Evolutionary conservation across 2,113 vertebrate genomes (phyloP), one percentile per base, ranked within the genome.

Genomic region (Amphiprion ocellaris): DNA sequence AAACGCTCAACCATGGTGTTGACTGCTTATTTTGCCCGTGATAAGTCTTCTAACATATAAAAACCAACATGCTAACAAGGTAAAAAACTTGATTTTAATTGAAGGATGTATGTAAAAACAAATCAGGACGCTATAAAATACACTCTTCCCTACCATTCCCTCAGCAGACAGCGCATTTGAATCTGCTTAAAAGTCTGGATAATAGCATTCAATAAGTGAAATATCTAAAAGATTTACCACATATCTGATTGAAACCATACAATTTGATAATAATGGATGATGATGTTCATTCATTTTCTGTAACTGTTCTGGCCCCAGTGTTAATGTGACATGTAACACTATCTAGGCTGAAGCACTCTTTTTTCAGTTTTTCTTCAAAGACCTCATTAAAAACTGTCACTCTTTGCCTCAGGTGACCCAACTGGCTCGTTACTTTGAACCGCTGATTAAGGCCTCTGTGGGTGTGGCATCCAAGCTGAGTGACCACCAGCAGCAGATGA

Each of bases 401-500:
- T 16, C 9, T 75, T 52, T 24, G 6, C 26, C 17, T 15, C 86
- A 99, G 98, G 98, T 99, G 54, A 97, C 95, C 0, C 98, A 98
- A 90, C 90, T 99, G 79, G 98, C 97, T 0, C 95, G 97, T 86
- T 99, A 99, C 92, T 99, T 98, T 3, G 97, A 99, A 26, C 98
- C 98, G 0, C 83, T 99, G 85, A 96, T 97, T 77, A 89, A 89
- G 76, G 97, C 97, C 0, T 96, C 98, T 0, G 97, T 99, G 21
- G 98, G 98, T 0, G 89, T 99, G 9, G 95, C 97, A 1, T 99
- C 98, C 74, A 99, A 98, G 88, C 93, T 98, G 58, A 93, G 95
- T 11, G 96, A 97, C 85, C 97, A 99, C 92, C 98, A 99, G 92
- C 98, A 99, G 50, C 98, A 99, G 92, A 99, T 99, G 97, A 98